Base-by-base conservation (phyloP, 2,797 vertebrate species). In the Kryptolebias ocellatus region DNA sequence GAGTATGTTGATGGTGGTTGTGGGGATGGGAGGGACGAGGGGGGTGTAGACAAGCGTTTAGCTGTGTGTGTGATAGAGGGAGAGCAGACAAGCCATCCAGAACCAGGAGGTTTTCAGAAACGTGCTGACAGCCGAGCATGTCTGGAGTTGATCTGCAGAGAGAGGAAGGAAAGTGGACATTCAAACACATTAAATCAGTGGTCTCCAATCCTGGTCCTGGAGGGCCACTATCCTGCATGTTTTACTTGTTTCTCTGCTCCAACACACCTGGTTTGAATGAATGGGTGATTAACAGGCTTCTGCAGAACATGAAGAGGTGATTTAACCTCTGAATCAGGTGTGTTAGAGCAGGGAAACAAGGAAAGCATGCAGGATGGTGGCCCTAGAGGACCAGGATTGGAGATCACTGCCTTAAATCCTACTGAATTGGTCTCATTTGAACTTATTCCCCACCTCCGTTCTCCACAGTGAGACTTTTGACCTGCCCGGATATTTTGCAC, bases 41-140 rank as follows among this genome's bases (percentile, higher is more conserved):
- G 67, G n/a, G 29, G 29, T 52, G 2, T 64, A 51, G 24, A 31
- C 9, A 59, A 67, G 57, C 50, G 49, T 67, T 83, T 83, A 89
- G 62, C 67, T 62, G 28, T 83, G 80, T 53, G 79, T 57, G 42
- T 83, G 67, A 67, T 64, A 81, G 60, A 90, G 37, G 71, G 87
- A 64, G 62, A 93, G 39, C 17, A 92, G 50, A 72, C 63, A 78
- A 59, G 83, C 5, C 9, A 92, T 74, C 89, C 89, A 91, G 66
- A 78, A 73, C 54, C 59, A 83, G 73, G 85, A 81, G 67, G 63
- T 83, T 69, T 89, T 87, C 63, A 93, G 79, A 79, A 93, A 87
- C 59, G 93, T 2, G 27, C 90, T 93, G 66, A 92, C 83, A 11
- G 94, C 93, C 0, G 93, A 93, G 70, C 94, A 95, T 0, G 34